Conservation (phyloP, 2,797 vertebrate species). For the Phaenicophaeus curvirostris region DNA sequence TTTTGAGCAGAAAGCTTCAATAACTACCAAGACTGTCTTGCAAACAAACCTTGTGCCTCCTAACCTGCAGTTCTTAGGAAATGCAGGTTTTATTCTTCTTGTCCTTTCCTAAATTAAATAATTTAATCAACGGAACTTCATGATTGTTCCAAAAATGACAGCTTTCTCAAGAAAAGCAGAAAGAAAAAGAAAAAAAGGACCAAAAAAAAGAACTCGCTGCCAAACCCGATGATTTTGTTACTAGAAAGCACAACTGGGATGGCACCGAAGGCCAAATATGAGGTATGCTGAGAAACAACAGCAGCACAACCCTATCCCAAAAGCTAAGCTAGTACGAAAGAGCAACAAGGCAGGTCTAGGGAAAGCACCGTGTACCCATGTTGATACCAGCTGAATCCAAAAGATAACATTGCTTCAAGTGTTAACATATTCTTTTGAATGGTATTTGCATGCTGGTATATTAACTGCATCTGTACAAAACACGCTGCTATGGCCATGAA, state of each 20-base stretch:
- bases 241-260: slow-evolving; percentile 39
- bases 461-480: not conserved
- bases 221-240: slow-evolving; percentile 36
- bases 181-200: not conserved
- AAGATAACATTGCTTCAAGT: not conserved
- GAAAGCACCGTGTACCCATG: not conserved
- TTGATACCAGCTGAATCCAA: not conserved
- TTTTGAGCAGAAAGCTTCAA: not conserved
- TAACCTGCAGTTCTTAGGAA: not conserved
- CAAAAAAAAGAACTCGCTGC: not conserved
- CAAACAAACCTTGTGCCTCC: not conserved
- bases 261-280: not conserved
- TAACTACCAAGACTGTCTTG: not conserved
- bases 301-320: not conserved
- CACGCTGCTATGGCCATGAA: not conserved
- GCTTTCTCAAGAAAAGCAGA: not conserved
- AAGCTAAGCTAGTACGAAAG: not conserved
- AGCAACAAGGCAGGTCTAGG: not conserved
- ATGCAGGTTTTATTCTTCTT: not conserved
- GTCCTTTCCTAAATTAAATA: not conserved
- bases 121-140: slow-evolving; percentile 1
- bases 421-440: not conserved
- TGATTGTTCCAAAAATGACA: not conserved
- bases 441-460: not conserved
- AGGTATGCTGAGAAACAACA: not conserved